A percentile compares a stretch with the other conserved stretches of the same genome.
Evolutionary conservation across 2,888 invertebrate species (phyloP).

Genomic region (Aphrophora alni): DNA sequence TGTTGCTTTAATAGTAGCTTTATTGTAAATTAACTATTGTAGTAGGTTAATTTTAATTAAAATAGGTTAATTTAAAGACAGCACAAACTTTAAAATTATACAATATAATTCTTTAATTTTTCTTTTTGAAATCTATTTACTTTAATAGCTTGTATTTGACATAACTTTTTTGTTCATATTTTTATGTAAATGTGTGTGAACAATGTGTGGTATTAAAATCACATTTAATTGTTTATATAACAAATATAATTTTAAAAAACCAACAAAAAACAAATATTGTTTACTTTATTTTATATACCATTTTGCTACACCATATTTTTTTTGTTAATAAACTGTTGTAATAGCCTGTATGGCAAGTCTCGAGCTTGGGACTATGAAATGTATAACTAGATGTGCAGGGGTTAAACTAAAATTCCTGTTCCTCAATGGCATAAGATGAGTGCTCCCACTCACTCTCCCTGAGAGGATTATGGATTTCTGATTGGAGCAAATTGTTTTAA

Average conservation of each 20-base stretch:
- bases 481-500: no score
- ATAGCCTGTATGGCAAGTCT: no score
- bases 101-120: not conserved
- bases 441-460: no score
- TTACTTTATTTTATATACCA: no score
- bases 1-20: not conserved
- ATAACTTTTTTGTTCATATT: not conserved
- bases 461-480: no score
- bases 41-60: not conserved
- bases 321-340: no score
- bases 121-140: not conserved
- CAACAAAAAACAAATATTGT: no score
- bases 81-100: not conserved
- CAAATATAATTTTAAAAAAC: not conserved
- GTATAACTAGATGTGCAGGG: no score
- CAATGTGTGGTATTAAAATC: not conserved
- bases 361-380: no score
- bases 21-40: not conserved
- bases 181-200: not conserved
- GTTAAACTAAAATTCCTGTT: no score
- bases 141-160: not conserved
- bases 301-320: no score
- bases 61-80: not conserved
- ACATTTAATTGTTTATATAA: not conserved
- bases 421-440: no score